Evolutionary conservation across 1,140 invertebrate species (phyloP).

Genomic region (Drosophila bipectinata): DNA sequence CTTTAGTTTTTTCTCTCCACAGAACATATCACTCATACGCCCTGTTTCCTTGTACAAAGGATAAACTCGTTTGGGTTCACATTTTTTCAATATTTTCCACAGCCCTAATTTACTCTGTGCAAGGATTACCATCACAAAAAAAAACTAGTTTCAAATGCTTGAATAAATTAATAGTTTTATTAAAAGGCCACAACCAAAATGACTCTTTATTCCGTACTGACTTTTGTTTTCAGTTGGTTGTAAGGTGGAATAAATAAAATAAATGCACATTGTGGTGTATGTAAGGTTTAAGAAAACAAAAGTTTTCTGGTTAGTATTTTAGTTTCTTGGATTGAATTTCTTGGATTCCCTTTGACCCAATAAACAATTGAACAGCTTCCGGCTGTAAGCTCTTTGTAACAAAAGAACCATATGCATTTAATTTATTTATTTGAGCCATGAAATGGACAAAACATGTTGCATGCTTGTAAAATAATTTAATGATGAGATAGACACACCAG

Average conservation of each 20-base stretch:
- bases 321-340: too few relatives aligned
- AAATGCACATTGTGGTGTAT: too few relatives aligned
- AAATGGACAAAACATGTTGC: conserved; percentile 6
- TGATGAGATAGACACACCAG: conserved; percentile 28
- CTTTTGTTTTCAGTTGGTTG: too few relatives aligned
- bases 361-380: not conserved
- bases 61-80: conserved; percentile 41
- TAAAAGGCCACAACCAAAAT: too few relatives aligned
- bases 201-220: too few relatives aligned
- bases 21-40: conserved; percentile 66
- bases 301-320: not conserved
- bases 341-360: too few relatives aligned
- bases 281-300: too few relatives aligned
- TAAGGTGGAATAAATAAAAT: too few relatives aligned
- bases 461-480: conserved; percentile 33
- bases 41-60: conserved; percentile 19
- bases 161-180: not conserved
- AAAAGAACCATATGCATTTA: not conserved
- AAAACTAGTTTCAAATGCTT: conserved; percentile 50
- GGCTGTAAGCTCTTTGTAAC: not conserved
- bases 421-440: not conserved
- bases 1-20: conserved; percentile 8
- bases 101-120: conserved; percentile 2
- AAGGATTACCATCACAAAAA: conserved; percentile 22
- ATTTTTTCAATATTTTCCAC: conserved; percentile 28